Base-by-base conservation (phyloP, 2,888 invertebrate species). In the Acronicta aceris region DNA sequence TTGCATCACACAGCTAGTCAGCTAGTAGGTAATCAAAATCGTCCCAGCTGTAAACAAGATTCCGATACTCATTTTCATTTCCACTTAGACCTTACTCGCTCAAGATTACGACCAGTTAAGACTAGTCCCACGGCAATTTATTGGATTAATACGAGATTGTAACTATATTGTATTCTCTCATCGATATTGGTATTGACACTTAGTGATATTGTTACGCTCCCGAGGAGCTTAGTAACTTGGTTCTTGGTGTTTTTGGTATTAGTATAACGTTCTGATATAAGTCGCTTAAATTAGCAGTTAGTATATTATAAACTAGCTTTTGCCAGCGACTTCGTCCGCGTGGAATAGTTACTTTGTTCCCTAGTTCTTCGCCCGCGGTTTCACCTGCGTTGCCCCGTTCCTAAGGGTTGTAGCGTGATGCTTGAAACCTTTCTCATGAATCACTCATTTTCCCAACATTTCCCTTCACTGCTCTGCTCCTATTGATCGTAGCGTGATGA, bases 131-230 rank as follows among this genome's bases (percentile, higher is more conserved):
- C 40, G 52, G 70, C 61, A 15, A 43, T 64, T 64, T 66, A 73
- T 76, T 70, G 61, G 64, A 70, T 74, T 70, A 65, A 65, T 70
- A 58, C 54, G 27, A 59, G 59, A 64, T 60, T 54, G 66, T 48
- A 30, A 50, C 57, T 55, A 45, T 43, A 64, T 64, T 59, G 66
- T 65, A 40, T 45, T 50, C 33, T 10, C 33, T 33, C 2, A 12
- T 33, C 56, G 41, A 47, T 54, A 58, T 57, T 60, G 45, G 43
- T 59, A 68, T 60, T 58, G 64, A 63, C 67, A 57, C 53, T 63
- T 47, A 66, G 53, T 63, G 54, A 63, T 72, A 72, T 60, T 63
- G 74, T 70, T 70, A 43, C 33, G 12, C 45, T 40, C 63, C 30
- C 42, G 46, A n/a, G 51, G 59, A 43, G 52, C 51, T 66, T 70